A percentile compares a stretch with the other conserved stretches of the same genome.
Conservation (phyloP, 1,140 invertebrate species). For the Ganaspis sp. region DNA sequence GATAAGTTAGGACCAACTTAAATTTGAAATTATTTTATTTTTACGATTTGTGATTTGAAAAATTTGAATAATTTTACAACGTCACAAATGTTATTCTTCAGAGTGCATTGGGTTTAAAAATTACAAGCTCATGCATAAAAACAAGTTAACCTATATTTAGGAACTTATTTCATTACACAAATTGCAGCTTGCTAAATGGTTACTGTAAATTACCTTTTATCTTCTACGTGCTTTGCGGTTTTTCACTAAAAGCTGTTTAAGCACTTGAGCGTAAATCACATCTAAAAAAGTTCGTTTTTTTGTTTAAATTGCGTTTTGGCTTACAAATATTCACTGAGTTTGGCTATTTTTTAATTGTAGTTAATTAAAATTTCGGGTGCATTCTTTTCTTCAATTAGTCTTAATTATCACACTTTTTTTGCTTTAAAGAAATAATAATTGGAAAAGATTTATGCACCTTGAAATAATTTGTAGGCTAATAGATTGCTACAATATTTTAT, state of each 20-base stretch:
- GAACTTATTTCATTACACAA: background rate
- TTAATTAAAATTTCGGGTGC: background rate
- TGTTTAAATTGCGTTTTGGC: background rate
- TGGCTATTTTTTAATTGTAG: background rate
- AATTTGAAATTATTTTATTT: no score
- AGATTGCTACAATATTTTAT: no score
- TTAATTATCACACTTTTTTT: background rate
- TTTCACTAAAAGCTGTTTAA: constrained; percentile 9
- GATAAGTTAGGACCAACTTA: no score
- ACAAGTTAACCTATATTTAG: background rate
- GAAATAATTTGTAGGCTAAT: no score
- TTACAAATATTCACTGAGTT: background rate
- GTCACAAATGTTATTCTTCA: no score
- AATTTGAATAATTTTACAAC: no score
- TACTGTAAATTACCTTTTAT: background rate
- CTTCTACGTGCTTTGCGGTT: background rate
- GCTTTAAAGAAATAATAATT: no score
- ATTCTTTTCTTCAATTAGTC: background rate
- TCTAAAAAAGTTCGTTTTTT: background rate
- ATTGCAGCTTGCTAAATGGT: background rate
- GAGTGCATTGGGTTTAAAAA: no score
- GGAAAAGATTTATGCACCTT: no score
- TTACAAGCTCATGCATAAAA: no score
- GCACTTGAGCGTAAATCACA: constrained; percentile 14
- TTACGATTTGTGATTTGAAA: no score